Conservation (phyloP, 2,888 invertebrate species). For the Pharmacophagus antenor region DNA sequence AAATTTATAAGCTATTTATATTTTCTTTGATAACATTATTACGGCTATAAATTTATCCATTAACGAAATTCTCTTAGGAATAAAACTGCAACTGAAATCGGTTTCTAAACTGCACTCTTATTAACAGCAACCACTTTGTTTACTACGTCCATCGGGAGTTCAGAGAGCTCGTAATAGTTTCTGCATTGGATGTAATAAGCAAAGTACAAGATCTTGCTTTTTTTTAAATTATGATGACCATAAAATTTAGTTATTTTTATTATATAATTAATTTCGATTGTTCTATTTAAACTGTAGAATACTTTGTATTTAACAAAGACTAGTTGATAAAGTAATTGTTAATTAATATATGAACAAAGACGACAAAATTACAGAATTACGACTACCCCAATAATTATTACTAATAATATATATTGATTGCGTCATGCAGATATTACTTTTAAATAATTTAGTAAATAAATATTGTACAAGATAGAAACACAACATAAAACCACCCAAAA, state of each 20-base stretch:
- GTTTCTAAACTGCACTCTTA: slow-evolving; percentile 17
- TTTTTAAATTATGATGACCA: background rate
- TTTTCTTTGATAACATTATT: background rate
- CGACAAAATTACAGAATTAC: too few relatives aligned
- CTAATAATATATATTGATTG: too few relatives aligned
- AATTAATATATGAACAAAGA: too few relatives aligned
- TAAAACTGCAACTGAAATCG: background rate
- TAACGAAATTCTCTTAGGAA: background rate
- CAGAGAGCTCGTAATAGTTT: slow-evolving; percentile 12
- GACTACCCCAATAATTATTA: too few relatives aligned
- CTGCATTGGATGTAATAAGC: background rate
- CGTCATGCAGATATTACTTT: too few relatives aligned
- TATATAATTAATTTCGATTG: background rate
- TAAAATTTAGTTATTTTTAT: background rate
- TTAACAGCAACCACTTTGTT: slow-evolving; percentile 15
- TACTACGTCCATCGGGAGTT: slow-evolving; percentile 15
- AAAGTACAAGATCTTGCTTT: background rate
- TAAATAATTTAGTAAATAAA: too few relatives aligned
- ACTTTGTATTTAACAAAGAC: too few relatives aligned
- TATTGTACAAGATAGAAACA: too few relatives aligned
- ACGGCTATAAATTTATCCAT: background rate
- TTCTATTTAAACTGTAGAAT: too few relatives aligned
- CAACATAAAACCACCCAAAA: too few relatives aligned
- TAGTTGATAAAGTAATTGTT: too few relatives aligned
- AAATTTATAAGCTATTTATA: background rate